These are phyloP conservation scores for Drosophila novamexicana DNA, from an alignment of 1,140 invertebrate species.

Conservation along the genomic window DNA sequence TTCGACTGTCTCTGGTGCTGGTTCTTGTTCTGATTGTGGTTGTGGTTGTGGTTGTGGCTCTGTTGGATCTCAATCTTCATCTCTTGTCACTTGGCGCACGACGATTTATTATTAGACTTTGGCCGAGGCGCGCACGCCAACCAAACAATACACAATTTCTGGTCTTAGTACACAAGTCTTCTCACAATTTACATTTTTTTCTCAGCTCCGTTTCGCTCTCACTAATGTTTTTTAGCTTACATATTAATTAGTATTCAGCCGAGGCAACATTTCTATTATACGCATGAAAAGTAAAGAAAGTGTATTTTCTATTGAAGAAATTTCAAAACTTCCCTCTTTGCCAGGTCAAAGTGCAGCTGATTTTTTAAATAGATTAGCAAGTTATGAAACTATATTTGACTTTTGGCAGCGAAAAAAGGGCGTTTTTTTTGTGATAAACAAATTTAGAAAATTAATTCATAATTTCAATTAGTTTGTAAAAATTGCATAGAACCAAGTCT, in stretches of 20 bases:
- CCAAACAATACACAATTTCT: conserved; percentile 48
- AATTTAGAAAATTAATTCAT: too few relatives aligned
- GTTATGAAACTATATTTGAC: too few relatives aligned
- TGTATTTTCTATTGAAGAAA: too few relatives aligned
- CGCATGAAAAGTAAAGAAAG: neutral
- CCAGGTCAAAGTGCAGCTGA: too few relatives aligned
- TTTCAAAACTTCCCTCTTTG: too few relatives aligned
- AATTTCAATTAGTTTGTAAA: too few relatives aligned
- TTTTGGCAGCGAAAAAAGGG: too few relatives aligned
- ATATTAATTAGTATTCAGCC: too few relatives aligned
- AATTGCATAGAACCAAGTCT: too few relatives aligned
- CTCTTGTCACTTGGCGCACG: conserved; percentile 75
- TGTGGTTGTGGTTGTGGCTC: neutral
- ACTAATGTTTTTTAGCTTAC: neutral
- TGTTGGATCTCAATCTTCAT: conserved; percentile 42
- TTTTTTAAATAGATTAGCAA: too few relatives aligned
- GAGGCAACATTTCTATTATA: neutral
- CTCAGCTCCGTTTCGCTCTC: neutral
- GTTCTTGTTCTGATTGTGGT: too few relatives aligned
- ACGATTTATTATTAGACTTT: conserved; percentile 71
- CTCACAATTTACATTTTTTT: conserved; percentile 2
- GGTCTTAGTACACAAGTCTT: conserved; percentile 11
- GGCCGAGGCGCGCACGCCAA: conserved; percentile 10
- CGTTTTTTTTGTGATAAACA: too few relatives aligned
- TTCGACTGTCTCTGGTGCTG: conserved; percentile 3